Conservation (phyloP, 2,113 vertebrate species). For the Carlito syrichta region DNA sequence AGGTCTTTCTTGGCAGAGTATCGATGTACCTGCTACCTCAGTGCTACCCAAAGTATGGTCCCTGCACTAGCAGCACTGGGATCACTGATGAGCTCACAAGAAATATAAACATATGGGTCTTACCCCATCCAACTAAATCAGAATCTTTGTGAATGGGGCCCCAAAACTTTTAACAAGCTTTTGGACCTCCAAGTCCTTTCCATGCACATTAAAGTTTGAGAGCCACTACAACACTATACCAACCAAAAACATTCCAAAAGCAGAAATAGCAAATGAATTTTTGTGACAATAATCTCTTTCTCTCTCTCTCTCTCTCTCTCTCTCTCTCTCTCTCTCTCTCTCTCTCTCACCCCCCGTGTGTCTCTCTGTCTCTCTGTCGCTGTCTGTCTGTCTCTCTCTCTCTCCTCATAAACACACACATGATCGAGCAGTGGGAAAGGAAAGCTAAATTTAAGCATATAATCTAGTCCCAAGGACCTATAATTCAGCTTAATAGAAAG, state of each 20-base stretch:
- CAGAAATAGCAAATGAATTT: neutral
- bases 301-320: too few relatives aligned
- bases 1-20: neutral
- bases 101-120: neutral
- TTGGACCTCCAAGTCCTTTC: neutral
- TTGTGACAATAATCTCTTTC: neutral
- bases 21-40: neutral
- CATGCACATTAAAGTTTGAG: neutral
- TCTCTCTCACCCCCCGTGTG: too few relatives aligned
- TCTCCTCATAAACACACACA: too few relatives aligned
- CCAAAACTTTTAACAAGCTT: neutral
- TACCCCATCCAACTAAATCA: neutral
- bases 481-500: neutral
- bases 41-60: neutral
- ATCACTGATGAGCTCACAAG: neutral
- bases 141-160: neutral
- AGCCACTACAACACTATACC: neutral
- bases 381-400: accelerated
- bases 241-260: slow-evolving; percentile 1
- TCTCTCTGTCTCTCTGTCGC: neutral
- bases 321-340: neutral
- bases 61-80: neutral
- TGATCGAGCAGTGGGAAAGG: neutral
- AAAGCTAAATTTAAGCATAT: neutral
- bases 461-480: neutral